These are phyloP conservation scores for Drosophila bifasciata DNA, from an alignment of 1,140 invertebrate species.

Conservation along the genomic window DNA sequence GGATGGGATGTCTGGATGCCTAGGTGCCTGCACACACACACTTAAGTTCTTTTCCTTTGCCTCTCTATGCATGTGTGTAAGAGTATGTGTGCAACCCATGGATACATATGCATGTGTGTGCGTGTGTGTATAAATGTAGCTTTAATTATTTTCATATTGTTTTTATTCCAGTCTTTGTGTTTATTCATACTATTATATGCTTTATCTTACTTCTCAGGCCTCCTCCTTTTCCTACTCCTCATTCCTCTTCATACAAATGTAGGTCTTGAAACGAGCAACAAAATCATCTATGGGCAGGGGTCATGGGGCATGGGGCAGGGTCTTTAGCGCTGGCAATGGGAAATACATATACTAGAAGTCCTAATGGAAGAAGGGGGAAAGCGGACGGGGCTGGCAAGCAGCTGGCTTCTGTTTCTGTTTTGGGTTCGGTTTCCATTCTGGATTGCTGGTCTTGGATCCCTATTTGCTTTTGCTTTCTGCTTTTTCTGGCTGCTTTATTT, in stretches of 20 bases:
- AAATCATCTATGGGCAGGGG: conserved; percentile 39
- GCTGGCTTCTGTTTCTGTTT: neutral
- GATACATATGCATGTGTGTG: conserved; percentile 21
- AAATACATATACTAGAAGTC: neutral
- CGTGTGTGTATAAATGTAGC: conserved; percentile 10
- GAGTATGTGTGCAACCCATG: conserved; percentile 12
- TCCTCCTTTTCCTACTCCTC: conserved; percentile 7
- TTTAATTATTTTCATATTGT: conserved; percentile 38
- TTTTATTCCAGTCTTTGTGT: conserved; percentile 72
- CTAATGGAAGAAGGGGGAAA: conserved; percentile 16
- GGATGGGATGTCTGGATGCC: neutral
- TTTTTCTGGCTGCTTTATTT: conserved; percentile 1
- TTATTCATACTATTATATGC: conserved; percentile 60
- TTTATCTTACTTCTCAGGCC: conserved; percentile 12
- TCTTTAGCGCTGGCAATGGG: neutral
- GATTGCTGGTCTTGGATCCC: neutral
- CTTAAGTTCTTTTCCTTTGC: no score
- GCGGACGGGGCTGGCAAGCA: conserved; percentile 26
- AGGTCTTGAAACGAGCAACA: conserved; percentile 46
- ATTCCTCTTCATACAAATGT: neutral
- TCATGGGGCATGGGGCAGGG: neutral
- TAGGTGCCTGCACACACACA: conserved; percentile 5
- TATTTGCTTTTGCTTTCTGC: no score
- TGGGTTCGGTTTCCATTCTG: no score
- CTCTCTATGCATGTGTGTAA: conserved; percentile 8